Evolutionary conservation across 64 coral and sea anemone genomes (phyloP).

Genomic region (Astreopora myriophthalma): DNA sequence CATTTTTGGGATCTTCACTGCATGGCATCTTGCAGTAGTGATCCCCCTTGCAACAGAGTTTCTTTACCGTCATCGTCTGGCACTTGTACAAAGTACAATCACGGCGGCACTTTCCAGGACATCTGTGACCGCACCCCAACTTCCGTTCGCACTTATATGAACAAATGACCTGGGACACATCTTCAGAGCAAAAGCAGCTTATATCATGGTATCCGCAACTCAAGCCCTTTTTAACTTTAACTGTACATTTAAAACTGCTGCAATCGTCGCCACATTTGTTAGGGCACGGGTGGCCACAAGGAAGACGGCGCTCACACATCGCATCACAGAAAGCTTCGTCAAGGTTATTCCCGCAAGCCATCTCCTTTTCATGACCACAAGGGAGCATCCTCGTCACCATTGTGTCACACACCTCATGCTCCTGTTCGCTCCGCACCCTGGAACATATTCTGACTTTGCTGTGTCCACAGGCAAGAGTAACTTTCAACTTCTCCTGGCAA

Average conservation of each 20-base stretch:
- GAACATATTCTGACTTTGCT: background rate
- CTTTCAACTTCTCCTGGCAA: slow-evolving; percentile 33
- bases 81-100: background rate
- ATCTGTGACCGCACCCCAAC: slow-evolving; percentile 4
- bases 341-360: background rate
- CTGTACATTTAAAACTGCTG: background rate
- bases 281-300: slow-evolving; percentile 41
- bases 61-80: background rate
- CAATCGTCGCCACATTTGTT: slow-evolving; percentile 32
- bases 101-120: slow-evolving; percentile 22
- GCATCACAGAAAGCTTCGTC: slow-evolving; percentile 7
- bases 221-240: slow-evolving; percentile 3
- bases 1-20: background rate
- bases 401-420: background rate
- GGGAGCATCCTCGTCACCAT: background rate
- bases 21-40: slow-evolving; percentile 22
- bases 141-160: background rate
- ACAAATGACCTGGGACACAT: slow-evolving; percentile 14
- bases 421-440: background rate
- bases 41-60: slow-evolving; percentile 3
- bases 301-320: background rate
- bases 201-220: slow-evolving; percentile 16
- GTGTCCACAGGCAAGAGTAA: slow-evolving; percentile 62
- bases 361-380: slow-evolving; percentile 52
- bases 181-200: background rate